These are phyloP conservation scores for Trichechus manatus DNA, from an alignment of 2,113 vertebrate species.

Conservation along the genomic window DNA sequence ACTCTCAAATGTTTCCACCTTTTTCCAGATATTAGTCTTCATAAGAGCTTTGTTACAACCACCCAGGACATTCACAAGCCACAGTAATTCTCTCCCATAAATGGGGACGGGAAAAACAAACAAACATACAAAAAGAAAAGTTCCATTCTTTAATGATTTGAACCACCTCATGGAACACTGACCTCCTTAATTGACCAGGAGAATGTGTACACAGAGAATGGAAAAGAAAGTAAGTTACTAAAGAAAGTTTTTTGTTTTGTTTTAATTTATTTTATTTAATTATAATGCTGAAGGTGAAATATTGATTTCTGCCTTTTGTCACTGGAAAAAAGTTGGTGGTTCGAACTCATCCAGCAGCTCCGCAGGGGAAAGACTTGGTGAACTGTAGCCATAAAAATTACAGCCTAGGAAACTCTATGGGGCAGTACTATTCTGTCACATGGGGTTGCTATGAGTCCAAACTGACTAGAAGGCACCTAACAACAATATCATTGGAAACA, in stretches of 20 bases:
- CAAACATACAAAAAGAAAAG: neutral
- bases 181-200: neutral
- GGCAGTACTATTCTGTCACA: neutral
- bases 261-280: slow-evolving; percentile 31
- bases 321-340: neutral
- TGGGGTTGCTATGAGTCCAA: neutral
- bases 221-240: neutral
- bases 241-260: neutral
- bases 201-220: neutral
- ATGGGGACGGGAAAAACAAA: neutral
- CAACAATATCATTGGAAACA: neutral
- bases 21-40: neutral
- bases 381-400: too few relatives aligned
- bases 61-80: neutral
- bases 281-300: neutral
- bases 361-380: neutral
- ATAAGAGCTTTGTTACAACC: neutral
- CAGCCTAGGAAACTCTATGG: neutral
- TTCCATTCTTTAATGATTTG: neutral
- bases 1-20: neutral
- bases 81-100: neutral
- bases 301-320: neutral
- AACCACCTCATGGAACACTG: neutral
- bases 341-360: neutral
- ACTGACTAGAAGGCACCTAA: neutral